Conservation (phyloP, 2,888 invertebrate species). For the Antheraea assamensis region DNA sequence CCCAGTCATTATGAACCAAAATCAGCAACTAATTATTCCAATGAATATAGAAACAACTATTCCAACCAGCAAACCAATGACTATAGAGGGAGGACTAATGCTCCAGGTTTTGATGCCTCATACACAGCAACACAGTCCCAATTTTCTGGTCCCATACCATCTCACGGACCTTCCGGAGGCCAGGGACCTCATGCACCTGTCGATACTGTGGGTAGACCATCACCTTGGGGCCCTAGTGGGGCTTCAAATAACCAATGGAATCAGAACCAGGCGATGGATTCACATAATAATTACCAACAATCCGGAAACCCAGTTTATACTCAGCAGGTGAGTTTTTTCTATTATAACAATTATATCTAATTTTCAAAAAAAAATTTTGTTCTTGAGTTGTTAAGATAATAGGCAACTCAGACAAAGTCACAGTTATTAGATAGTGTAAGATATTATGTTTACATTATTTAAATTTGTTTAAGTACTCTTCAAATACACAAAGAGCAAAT, state of each 20-base stretch:
- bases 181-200: conserved; percentile 5
- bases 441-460: not conserved
- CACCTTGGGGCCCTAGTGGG: conserved; percentile 5
- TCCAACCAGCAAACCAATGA: conserved; percentile 30
- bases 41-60: conserved; percentile 40
- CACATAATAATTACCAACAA: conserved; percentile 1
- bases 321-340: not conserved
- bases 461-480: not conserved
- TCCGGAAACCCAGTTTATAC: conserved; percentile 20
- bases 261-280: not conserved
- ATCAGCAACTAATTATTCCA: conserved; percentile 35
- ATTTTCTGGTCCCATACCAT: not conserved
- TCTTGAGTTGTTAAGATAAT: too few relatives aligned
- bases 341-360: too few relatives aligned
- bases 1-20: conserved; percentile 40
- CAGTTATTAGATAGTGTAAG: too few relatives aligned
- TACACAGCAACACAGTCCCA: not conserved
- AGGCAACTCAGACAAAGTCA: too few relatives aligned
- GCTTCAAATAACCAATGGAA: conserved; percentile 10
- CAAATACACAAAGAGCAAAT: conserved; percentile 9
- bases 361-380: too few relatives aligned
- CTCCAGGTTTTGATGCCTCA: not conserved
- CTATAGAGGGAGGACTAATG: conserved; percentile 7
- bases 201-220: not conserved
- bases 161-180: not conserved